Evolutionary conservation across 2,113 vertebrate genomes (phyloP), one percentile per base, ranked within the genome.

Genomic region (Tamias sibiricus): DNA sequence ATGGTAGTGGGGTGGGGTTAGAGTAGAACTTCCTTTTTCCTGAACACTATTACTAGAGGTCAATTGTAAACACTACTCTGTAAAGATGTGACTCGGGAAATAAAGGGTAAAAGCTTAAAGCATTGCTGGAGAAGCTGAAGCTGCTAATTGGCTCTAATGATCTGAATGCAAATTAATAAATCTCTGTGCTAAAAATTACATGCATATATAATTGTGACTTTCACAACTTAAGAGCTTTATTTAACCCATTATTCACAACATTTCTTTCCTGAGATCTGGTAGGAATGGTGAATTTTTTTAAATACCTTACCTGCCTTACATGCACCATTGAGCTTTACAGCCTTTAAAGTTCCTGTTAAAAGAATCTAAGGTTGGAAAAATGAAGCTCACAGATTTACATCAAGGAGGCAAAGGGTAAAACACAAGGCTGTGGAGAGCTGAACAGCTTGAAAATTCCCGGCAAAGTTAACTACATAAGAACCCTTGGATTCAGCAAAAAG

Each of bases 161-260:
- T 97, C 91, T 87, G 95, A 97, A 97, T 97, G 97, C 96, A 97
- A 97, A 98, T 98, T 97, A 96, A 97, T 97, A 95, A 97, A 92
- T 94, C 97, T 90, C 95, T 91, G 93, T 95, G 93, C 96, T 98
- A 97, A 98, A 98, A 98, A 95, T 97, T 96, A 96, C 97, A 97
- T 0, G 87, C 96, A 98, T 96, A 94, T 93, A 62, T 95, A 95
- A 97, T 81, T 81, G 87, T 87, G 90, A 84, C 96, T 97, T 95
- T 95, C 62, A 97, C 71, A 96, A 95, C n/a, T 76, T 62, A 83
- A 82, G 93, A 97, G 96, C 66, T 95, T 83, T 57, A 71, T 64
- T 98, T 96, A 97, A 96, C 96, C 95, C 83, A 30, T 96, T 94
- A 93, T 30, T 92, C 76, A 82, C 22, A 28, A 42, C 26, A n/a